phyloP scores from a whole-genome alignment of 2,797 vertebrate species.

The Pangasius larnaudii region DNA sequence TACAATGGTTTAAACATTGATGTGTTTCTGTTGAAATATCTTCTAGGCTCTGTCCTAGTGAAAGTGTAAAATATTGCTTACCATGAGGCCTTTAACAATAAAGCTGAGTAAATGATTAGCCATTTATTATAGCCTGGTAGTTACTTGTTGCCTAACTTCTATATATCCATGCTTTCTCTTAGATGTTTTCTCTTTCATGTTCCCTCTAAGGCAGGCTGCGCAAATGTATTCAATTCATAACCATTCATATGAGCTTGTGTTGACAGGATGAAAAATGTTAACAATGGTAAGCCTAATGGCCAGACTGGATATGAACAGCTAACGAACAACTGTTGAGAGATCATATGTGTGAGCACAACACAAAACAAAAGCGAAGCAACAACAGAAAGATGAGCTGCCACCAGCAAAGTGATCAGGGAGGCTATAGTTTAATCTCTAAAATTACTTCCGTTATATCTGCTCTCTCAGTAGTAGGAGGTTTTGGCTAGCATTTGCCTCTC shows the following conservation, averaged over 20 bases:
- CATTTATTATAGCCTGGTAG: conserved; percentile 32
- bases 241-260: conserved; percentile 19
- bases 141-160: conserved; percentile 9
- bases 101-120: conserved; percentile 50
- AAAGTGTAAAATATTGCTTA: conserved; percentile 28
- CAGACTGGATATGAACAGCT: conserved; percentile 12
- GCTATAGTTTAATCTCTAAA: conserved; percentile 26
- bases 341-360: conserved; percentile 8
- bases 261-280: conserved; percentile 4
- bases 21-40: conserved; percentile 41
- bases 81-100: conserved; percentile 27
- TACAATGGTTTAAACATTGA: conserved; percentile 24
- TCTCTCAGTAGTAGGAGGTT: conserved; percentile 27
- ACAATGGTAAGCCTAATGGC: conserved; percentile 1
- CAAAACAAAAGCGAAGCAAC: conserved; percentile 37
- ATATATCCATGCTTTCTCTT: not conserved
- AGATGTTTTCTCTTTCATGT: not conserved
- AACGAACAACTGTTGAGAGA: conserved; percentile 17
- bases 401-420: conserved; percentile 19
- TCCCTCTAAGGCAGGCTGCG: not conserved
- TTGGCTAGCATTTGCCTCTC: conserved; percentile 46
- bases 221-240: conserved; percentile 14
- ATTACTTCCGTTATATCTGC: conserved; percentile 37
- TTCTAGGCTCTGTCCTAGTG: conserved; percentile 10
- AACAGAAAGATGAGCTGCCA: not conserved